phyloP scores from a whole-genome alignment of 2,888 invertebrate species.

The Macrosoma leucophasiata region DNA sequence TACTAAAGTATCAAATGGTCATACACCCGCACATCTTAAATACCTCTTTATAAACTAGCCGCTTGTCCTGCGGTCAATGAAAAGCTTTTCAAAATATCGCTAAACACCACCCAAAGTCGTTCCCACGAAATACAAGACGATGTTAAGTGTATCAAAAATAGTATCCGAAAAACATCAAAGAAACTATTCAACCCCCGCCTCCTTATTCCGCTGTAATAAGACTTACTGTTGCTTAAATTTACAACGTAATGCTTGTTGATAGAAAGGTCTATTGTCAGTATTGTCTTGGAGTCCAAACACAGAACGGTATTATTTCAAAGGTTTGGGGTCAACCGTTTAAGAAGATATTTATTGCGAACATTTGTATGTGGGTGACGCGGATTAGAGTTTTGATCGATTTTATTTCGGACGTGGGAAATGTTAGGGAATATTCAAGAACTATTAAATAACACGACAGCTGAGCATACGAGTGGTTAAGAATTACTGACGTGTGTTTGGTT shows the following conservation, averaged over 20 bases:
- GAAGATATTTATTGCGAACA: no score
- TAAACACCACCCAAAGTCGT: slow-evolving; percentile 31
- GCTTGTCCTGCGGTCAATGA: slow-evolving; percentile 57
- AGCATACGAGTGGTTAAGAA: no score
- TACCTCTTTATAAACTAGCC: slow-evolving; percentile 59
- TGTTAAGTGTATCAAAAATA: slow-evolving; percentile 51
- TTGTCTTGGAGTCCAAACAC: slow-evolving; percentile 49
- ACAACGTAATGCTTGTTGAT: no score
- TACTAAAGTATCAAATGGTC: slow-evolving; percentile 14
- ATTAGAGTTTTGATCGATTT: slow-evolving; percentile 41
- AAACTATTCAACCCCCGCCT: slow-evolving; percentile 8
- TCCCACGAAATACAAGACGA: slow-evolving; percentile 46
- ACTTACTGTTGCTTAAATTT: slow-evolving; percentile 19
- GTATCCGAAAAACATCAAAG: slow-evolving; percentile 35
- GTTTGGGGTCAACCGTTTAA: slow-evolving; percentile 49
- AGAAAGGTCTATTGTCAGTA: slow-evolving; percentile 29
- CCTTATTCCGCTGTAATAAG: slow-evolving; percentile 23
- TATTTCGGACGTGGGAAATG: no score
- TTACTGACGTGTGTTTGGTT: no score
- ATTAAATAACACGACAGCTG: no score
- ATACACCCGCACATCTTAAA: slow-evolving; percentile 39
- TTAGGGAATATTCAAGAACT: no score
- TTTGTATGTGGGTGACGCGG: slow-evolving; percentile 11
- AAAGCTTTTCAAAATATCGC: slow-evolving; percentile 38
- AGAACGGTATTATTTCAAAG: slow-evolving; percentile 45